Conservation (phyloP, 2,113 vertebrate species). For the Paralichthys olivaceus region DNA sequence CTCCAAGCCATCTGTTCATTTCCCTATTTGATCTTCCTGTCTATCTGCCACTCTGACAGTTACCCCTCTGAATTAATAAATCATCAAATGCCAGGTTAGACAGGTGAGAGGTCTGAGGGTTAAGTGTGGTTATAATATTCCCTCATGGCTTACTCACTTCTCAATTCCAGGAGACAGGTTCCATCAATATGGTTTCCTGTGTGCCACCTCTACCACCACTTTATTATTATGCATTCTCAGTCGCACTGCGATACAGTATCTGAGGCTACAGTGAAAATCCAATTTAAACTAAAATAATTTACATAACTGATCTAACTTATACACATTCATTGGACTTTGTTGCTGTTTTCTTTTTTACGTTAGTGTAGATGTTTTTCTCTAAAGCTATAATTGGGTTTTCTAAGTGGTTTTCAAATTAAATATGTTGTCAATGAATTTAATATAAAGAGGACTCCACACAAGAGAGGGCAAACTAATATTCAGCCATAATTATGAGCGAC, state of each 20-base stretch:
- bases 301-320: not conserved
- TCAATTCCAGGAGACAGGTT: slow-evolving; percentile 31
- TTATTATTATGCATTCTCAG: not conserved
- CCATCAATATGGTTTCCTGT: slow-evolving; percentile 40
- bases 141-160: slow-evolving; percentile 35
- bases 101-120: slow-evolving; percentile 52
- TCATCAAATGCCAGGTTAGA: slow-evolving; percentile 41
- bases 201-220: not conserved
- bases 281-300: not conserved
- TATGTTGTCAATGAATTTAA: not conserved
- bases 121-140: slow-evolving; percentile 56
- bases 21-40: slow-evolving; percentile 13
- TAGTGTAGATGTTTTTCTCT: not conserved
- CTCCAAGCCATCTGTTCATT: slow-evolving; percentile 12
- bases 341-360: not conserved
- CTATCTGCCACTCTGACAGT: slow-evolving; percentile 16
- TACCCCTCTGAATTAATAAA: slow-evolving; percentile 53
- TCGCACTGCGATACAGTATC: not conserved
- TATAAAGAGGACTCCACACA: not conserved
- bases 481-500: not conserved
- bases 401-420: not conserved
- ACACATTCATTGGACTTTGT: not conserved
- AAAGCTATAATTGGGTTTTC: slow-evolving; percentile 14
- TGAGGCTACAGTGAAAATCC: not conserved
- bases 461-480: not conserved